Conservation (phyloP, 1,140 invertebrate species). For the Brachionus calyciflorus region DNA sequence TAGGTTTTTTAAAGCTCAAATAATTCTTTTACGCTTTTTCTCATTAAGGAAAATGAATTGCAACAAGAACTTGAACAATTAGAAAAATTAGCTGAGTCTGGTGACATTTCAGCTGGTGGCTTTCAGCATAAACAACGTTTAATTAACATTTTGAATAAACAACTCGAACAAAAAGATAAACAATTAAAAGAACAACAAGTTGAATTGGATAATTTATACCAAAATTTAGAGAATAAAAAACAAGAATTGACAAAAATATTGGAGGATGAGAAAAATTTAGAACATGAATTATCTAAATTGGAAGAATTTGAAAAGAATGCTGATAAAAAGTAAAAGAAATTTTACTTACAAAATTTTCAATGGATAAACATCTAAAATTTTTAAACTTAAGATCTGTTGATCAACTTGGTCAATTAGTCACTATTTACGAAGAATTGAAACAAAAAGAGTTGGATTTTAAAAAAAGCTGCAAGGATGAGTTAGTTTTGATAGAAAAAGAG, state of each 20-base stretch:
- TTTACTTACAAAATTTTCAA: neutral
- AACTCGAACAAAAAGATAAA: slow-evolving; percentile 53
- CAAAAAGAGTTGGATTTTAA: slow-evolving; percentile 72
- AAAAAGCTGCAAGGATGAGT: slow-evolving; percentile 69
- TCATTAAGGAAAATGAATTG: slow-evolving; percentile 49
- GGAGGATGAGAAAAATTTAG: slow-evolving; percentile 1
- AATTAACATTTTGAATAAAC: slow-evolving; percentile 55
- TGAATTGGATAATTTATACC: slow-evolving; percentile 53
- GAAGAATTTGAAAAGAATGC: slow-evolving; percentile 41
- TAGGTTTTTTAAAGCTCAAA: no score
- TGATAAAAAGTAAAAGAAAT: slow-evolving; percentile 50
- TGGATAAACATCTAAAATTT: neutral
- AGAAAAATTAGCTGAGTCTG: slow-evolving; percentile 52
- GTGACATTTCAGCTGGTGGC: slow-evolving; percentile 52
- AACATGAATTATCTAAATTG: slow-evolving; percentile 18
- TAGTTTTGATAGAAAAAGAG: slow-evolving; percentile 57
- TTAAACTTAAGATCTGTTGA: slow-evolving; percentile 58
- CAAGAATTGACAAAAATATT: slow-evolving; percentile 52
- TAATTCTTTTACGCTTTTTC: no score
- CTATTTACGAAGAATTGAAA: slow-evolving; percentile 71
- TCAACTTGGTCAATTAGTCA: slow-evolving; percentile 68
- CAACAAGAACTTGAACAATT: slow-evolving; percentile 58
- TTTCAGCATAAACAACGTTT: slow-evolving; percentile 59
- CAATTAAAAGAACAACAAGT: slow-evolving; percentile 59
- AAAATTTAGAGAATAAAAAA: slow-evolving; percentile 54